These are phyloP conservation scores for Turritopsis dohrnii DNA, from an alignment of 30 jellyfish, hydroid and myxozoan species.

Conservation along the genomic window DNA sequence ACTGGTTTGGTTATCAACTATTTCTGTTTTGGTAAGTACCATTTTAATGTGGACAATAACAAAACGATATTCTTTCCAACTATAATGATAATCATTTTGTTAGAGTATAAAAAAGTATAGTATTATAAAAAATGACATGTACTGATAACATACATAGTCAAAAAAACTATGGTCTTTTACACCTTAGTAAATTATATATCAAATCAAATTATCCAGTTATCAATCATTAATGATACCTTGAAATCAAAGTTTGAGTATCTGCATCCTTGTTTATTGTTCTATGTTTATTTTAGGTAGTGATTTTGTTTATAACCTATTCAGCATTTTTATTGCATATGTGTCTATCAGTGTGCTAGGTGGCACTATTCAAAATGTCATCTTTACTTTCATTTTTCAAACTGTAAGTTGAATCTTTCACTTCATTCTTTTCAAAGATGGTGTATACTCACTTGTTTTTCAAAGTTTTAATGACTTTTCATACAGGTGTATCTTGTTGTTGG, in stretches of 20 bases:
- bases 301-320: slow-evolving; percentile 45
- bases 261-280: not conserved
- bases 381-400: slow-evolving; percentile 57
- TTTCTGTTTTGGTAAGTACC: slow-evolving; percentile 79
- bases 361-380: slow-evolving; percentile 36
- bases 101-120: no score
- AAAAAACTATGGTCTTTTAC: no score
- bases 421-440: not conserved
- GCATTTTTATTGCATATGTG: slow-evolving; percentile 59
- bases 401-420: slow-evolving; percentile 32
- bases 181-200: no score
- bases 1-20: slow-evolving; percentile 59
- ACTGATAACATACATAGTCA: no score
- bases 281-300: slow-evolving; percentile 52
- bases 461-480: not conserved
- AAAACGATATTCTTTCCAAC: not conserved
- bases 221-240: no score
- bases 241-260: not conserved
- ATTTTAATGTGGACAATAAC: not conserved
- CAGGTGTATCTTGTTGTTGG: slow-evolving; percentile 60
- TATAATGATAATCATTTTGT: no score
- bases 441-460: not conserved
- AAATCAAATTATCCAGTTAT: no score
- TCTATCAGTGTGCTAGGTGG: slow-evolving; percentile 67
- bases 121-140: no score